These are phyloP conservation scores for Ptychoptera contaminata DNA, from an alignment of 2,888 invertebrate species.

Conservation along the genomic window DNA sequence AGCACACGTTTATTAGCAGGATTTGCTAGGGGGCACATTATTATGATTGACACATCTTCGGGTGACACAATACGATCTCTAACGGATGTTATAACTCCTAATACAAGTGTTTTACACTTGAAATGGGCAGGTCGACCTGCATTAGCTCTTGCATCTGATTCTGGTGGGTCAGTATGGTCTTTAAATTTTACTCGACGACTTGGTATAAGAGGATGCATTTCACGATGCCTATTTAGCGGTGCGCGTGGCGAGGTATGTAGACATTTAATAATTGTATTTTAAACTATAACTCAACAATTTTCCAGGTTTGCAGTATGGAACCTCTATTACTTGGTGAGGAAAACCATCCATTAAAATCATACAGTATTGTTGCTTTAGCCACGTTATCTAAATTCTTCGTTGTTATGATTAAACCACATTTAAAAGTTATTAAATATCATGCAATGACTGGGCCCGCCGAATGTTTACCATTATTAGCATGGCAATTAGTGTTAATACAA, in stretches of 20 bases:
- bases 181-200: slow-evolving; percentile 75
- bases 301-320: slow-evolving; percentile 41
- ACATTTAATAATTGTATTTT: background rate
- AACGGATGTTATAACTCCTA: slow-evolving; percentile 69
- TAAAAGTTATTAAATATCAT: slow-evolving; percentile 65
- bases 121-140: slow-evolving; percentile 50
- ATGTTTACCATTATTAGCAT: slow-evolving; percentile 78
- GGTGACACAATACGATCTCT: slow-evolving; percentile 62
- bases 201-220: slow-evolving; percentile 76
- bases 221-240: slow-evolving; percentile 91
- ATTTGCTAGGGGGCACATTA: slow-evolving; percentile 63
- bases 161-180: slow-evolving; percentile 92
- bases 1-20: slow-evolving; percentile 71
- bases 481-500: slow-evolving; percentile 81
- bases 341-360: slow-evolving; percentile 51
- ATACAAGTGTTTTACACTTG: slow-evolving; percentile 63
- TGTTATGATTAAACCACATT: slow-evolving; percentile 58
- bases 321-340: slow-evolving; percentile 38
- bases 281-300: slow-evolving; percentile 22
- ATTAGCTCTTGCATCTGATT: slow-evolving; percentile 71
- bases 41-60: slow-evolving; percentile 74
- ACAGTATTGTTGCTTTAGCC: slow-evolving; percentile 78
- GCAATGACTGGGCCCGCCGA: slow-evolving; percentile 55
- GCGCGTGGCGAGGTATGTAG: slow-evolving; percentile 76
- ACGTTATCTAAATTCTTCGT: slow-evolving; percentile 73